A percentile compares a stretch with the other conserved stretches of the same genome.
These are phyloP conservation scores for Megaustenia siamemsis DNA, from an alignment of 2,888 invertebrate genomes.

Conservation along the genomic window DNA sequence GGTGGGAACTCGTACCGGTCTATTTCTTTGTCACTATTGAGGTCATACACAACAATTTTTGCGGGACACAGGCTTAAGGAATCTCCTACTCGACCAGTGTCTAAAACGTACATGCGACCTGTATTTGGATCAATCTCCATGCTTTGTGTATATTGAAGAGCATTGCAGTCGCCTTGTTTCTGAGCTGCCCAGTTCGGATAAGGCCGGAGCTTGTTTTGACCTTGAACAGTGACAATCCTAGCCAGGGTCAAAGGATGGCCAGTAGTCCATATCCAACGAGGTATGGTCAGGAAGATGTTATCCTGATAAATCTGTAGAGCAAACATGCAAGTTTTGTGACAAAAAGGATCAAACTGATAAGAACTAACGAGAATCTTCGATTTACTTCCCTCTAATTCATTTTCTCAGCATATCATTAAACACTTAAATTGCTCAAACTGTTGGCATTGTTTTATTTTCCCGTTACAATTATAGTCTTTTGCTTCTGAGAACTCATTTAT, in stretches of 20 bases:
- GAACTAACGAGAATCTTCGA: too few relatives aligned
- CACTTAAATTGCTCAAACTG: too few relatives aligned
- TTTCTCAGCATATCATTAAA: too few relatives aligned
- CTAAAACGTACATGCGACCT: constrained; percentile 71
- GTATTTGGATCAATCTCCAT: constrained; percentile 72
- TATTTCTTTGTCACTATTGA: constrained; percentile 60
- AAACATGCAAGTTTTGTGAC: too few relatives aligned
- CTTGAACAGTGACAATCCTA: constrained; percentile 55
- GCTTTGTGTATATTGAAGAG: constrained; percentile 70
- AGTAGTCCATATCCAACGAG: constrained; percentile 61
- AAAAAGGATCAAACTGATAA: too few relatives aligned
- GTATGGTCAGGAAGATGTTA: constrained; percentile 68
- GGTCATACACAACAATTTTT: constrained; percentile 69
- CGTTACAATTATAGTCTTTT: too few relatives aligned
- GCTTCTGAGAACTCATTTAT: too few relatives aligned
- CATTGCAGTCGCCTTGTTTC: constrained; percentile 66
- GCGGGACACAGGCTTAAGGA: constrained; percentile 64
- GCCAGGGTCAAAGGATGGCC: constrained; percentile 56
- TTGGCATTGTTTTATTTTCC: too few relatives aligned
- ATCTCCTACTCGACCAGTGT: constrained; percentile 61
- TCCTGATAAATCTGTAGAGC: constrained; percentile 60
- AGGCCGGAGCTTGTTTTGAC: constrained; percentile 59
- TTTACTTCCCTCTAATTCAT: too few relatives aligned
- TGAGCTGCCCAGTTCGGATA: constrained; percentile 70
- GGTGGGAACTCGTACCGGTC: constrained; percentile 64